Evolutionary conservation across 2,797 vertebrate genomes (phyloP), one percentile per base, ranked within the genome.

Genomic region (Onychomys torridus): DNA sequence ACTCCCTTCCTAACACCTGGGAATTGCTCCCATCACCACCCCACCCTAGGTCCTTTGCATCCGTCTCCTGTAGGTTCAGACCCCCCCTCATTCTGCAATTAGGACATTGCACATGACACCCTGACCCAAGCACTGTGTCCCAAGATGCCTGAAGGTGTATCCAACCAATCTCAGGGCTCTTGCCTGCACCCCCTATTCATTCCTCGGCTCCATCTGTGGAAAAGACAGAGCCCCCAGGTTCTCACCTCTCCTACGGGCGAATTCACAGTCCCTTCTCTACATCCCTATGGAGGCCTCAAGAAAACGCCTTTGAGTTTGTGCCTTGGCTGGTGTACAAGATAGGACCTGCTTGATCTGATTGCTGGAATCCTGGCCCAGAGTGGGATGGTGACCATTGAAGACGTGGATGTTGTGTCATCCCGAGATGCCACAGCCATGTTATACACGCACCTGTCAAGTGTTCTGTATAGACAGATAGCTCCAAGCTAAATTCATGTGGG

Each of bases 371-470:
- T 91, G 82, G 7, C 32, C 40, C 57, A 34, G 40, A 46, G 57
- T 0, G 17, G 21, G 37, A 8, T 21, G n/a, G 23, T 37, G 34
- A n/a, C 34, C 49, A 57, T 32, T 71, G 46, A 55, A 37, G 65
- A 27, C 65, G 55, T 16, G 34, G 43, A 14, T 27, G 19, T 67
- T 71, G 49, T 12, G 12, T 11, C 34, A 17, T 73, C 85, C 12
- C 49, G n/a, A 71, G 34, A 27, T 37, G 21, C n/a, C 43, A 73
- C n/a, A 73, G 19, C n/a, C 32, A 9, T 2, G 34, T 34, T 40
- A 21, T 46, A 46, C 0, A 10, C 1, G 6, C 0, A 0, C 14
- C 32, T 3, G 3, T 23, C 34, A 8, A 3, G 7, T 2, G 13
- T n/a, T 69, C 84, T 69, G 29, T 2, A 19, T 19, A 81, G 19